Evolutionary conservation across 2,888 invertebrate species (phyloP).

Genomic region (Himalopsyche anomala): DNA sequence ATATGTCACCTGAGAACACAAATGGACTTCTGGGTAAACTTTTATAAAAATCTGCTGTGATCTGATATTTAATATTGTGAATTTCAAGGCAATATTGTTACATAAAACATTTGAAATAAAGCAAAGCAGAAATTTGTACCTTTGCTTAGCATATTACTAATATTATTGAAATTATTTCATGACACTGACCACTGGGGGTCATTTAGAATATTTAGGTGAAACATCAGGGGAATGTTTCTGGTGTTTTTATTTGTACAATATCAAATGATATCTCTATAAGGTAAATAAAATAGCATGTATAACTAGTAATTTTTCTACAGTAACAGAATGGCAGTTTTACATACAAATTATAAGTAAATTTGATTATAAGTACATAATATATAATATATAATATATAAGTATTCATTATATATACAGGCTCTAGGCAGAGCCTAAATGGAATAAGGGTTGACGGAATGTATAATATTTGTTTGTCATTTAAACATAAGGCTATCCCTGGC

Average conservation of each 20-base stretch:
- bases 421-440: conserved; percentile 27
- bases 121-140: conserved; percentile 59
- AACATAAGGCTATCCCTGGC: conserved; percentile 52
- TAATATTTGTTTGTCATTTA: conserved; percentile 47
- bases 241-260: conserved; percentile 60
- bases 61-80: conserved; percentile 31
- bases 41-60: conserved; percentile 49
- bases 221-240: conserved; percentile 55
- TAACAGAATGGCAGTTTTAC: conserved; percentile 47
- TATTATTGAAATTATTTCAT: conserved; percentile 48
- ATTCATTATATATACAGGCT: conserved; percentile 34
- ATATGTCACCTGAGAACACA: neutral
- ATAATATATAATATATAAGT: neutral
- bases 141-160: conserved; percentile 53
- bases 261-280: conserved; percentile 46
- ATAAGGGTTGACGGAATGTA: conserved; percentile 43
- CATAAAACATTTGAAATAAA: conserved; percentile 53
- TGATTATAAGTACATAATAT: neutral
- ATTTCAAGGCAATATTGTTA: conserved; percentile 53
- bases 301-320: conserved; percentile 8
- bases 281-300: conserved; percentile 34
- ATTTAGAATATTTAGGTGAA: conserved; percentile 58
- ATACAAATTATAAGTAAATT: conserved; percentile 34
- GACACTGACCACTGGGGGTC: conserved; percentile 34
- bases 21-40: conserved; percentile 42